phyloP scores from a whole-genome alignment of 2,888 invertebrate species.

The Eucera pruinosa region DNA sequence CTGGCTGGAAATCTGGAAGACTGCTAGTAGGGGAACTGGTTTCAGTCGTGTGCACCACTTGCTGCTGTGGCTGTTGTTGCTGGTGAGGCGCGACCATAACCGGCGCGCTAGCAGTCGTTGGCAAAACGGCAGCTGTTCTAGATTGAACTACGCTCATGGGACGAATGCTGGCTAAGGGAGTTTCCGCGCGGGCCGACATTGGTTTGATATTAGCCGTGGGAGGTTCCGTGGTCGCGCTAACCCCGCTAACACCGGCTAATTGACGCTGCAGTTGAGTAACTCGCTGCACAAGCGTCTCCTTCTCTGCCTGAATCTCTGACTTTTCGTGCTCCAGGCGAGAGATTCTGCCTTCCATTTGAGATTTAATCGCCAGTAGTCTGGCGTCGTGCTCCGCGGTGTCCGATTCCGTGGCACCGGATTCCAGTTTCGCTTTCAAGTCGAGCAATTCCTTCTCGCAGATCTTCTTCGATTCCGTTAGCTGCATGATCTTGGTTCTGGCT shows the following conservation, averaged over 20 bases:
- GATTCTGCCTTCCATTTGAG: conserved; percentile 89
- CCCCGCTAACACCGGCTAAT: conserved; percentile 88
- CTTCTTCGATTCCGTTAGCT: conserved; percentile 89
- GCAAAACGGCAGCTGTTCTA: conserved; percentile 91
- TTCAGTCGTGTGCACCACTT: conserved; percentile 84
- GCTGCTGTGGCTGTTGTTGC: conserved; percentile 86
- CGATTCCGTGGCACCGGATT: conserved; percentile 75
- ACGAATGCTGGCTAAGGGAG: conserved; percentile 95
- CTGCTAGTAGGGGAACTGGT: conserved; percentile 90
- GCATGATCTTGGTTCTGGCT: conserved; percentile 90
- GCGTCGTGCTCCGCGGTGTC: conserved; percentile 81
- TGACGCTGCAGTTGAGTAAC: conserved; percentile 89
- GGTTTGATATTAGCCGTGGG: conserved; percentile 97
- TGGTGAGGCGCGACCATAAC: conserved; percentile 81
- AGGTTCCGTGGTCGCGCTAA: conserved; percentile 86
- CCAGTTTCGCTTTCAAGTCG: conserved; percentile 79
- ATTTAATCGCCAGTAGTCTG: conserved; percentile 87
- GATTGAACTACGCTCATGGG: conserved; percentile 91
- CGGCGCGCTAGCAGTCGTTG: conserved; percentile 88
- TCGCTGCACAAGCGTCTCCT: conserved; percentile 90
- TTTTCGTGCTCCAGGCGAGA: conserved; percentile 90
- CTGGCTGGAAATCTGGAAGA: conserved; percentile 94
- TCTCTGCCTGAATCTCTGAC: conserved; percentile 87
- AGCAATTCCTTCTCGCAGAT: conserved; percentile 81
- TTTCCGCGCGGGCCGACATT: conserved; percentile 94